phyloP scores from a whole-genome alignment of 2,888 invertebrate species.

The Papilio elwesi region DNA sequence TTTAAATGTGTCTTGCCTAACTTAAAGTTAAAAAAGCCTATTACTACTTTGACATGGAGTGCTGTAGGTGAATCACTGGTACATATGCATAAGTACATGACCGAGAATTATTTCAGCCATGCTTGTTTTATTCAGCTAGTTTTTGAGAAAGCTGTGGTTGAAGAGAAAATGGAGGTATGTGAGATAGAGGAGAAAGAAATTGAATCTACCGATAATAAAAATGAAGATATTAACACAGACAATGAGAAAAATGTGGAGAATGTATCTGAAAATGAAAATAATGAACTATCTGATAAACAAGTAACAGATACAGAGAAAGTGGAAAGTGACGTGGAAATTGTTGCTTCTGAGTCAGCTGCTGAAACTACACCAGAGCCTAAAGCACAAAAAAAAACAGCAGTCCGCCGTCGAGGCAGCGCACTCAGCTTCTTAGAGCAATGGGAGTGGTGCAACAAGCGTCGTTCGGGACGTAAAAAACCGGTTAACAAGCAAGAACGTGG shows the following conservation, averaged over 20 bases:
- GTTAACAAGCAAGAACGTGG: constrained; percentile 83
- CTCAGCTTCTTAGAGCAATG: constrained; percentile 89
- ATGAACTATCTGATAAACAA: constrained; percentile 73
- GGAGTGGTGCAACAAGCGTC: constrained; percentile 89
- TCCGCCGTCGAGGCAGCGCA: constrained; percentile 88
- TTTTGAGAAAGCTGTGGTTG: constrained; percentile 63
- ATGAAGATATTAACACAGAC: constrained; percentile 53
- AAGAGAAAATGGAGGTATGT: constrained; percentile 58
- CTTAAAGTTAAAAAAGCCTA: constrained; percentile 84
- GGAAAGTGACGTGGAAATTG: constrained; percentile 57
- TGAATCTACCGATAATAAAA: constrained; percentile 59
- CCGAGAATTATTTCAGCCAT: constrained; percentile 85
- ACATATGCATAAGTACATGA: constrained; percentile 86
- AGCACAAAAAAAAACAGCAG: constrained; percentile 76
- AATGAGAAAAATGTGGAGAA: constrained; percentile 63
- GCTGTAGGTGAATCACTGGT: constrained; percentile 87
- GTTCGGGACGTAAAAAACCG: constrained; percentile 79
- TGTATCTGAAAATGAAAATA: constrained; percentile 69
- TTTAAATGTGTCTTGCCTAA: constrained; percentile 82
- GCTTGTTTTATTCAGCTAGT: constrained; percentile 73
- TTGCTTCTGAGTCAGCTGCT: constrained; percentile 52
- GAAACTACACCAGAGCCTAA: constrained; percentile 66
- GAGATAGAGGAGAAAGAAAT: constrained; percentile 38
- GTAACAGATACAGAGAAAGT: constrained; percentile 66
- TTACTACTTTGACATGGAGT: constrained; percentile 86